Base-by-base conservation (phyloP, 2,888 invertebrate genomes). In the Pseudeuparius sepicola region DNA sequence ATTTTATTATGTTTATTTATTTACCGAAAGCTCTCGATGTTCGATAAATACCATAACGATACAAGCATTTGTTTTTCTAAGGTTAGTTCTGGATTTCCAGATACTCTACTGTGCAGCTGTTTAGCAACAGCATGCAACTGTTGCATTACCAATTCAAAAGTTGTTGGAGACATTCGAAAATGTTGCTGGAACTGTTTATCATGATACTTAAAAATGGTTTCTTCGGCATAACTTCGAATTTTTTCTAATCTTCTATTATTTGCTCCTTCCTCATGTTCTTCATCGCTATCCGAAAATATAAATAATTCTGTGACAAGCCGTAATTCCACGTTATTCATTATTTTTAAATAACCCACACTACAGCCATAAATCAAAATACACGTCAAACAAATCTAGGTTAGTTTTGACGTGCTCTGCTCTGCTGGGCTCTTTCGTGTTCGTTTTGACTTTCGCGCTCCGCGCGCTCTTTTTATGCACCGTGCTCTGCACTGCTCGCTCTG, bases 281-380 rank as follows among this genome's bases (percentile, higher is more conserved):
- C 12, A 27, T 27, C 27, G 13, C 27, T 27, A 27, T 27, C 27
- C n/a, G n/a, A n/a, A 11, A 27, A 27, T 10, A 27, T 4, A 27
- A 27, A 27, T 27, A 27, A 7, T 11, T 27, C 11, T 4, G 12
- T 15, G 3, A 27, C 27, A 27, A 4, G 3, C 10, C 12, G 27
- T 7, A 27, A 14, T 13, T 27, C 27, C 11, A 27, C 10, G 9
- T 27, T 27, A 11, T 27, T 27, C 27, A 27, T 25, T n/a, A n/a
- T n/a, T n/a, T n/a, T n/a, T n/a, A n/a, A n/a, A n/a, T n/a, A n/a
- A n/a, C n/a, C n/a, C n/a, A n/a, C n/a, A n/a, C n/a, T n/a, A n/a
- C n/a, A n/a, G n/a, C n/a, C n/a, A n/a, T n/a, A n/a, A n/a, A n/a
- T n/a, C n/a, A n/a, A n/a, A n/a, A n/a, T n/a, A n/a, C n/a, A n/a